These are phyloP conservation scores for Aporophyla lueneburgensis DNA, from an alignment of 2,888 invertebrate species.

Conservation along the genomic window DNA sequence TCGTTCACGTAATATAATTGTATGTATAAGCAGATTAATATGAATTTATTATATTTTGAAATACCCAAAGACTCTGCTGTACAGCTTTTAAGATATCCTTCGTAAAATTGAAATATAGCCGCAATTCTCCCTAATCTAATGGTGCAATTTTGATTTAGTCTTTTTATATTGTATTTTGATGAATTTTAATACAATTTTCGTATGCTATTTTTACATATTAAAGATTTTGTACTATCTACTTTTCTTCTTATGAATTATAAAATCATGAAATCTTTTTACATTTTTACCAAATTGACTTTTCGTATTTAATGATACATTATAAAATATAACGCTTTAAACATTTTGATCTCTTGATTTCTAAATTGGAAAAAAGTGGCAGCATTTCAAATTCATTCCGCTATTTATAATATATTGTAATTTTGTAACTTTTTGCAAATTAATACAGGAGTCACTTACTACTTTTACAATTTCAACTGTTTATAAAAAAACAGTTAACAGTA, in stretches of 20 bases:
- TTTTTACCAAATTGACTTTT: slow-evolving; percentile 30
- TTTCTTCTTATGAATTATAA: slow-evolving; percentile 38
- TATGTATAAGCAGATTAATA: slow-evolving; percentile 14
- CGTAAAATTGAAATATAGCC: slow-evolving; percentile 4
- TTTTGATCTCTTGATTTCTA: slow-evolving; percentile 55
- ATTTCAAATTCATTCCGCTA: not conserved
- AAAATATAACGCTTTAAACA: slow-evolving; percentile 42
- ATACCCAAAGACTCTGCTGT: slow-evolving; percentile 44
- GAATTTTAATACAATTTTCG: slow-evolving; percentile 44
- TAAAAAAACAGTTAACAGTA: not conserved
- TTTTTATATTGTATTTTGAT: slow-evolving; percentile 55
- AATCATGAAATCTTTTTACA: slow-evolving; percentile 42
- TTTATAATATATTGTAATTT: not conserved
- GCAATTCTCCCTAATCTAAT: slow-evolving; percentile 43
- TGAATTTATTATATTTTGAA: slow-evolving; percentile 29
- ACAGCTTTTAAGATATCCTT: slow-evolving; percentile 8
- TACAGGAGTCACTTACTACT: not conserved
- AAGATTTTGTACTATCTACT: slow-evolving; percentile 38
- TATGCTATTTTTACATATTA: slow-evolving; percentile 37
- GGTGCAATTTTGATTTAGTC: slow-evolving; percentile 66
- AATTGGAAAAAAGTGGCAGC: not conserved
- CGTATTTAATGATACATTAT: slow-evolving; percentile 25
- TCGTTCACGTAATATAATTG: not conserved
- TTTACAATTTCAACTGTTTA: not conserved
- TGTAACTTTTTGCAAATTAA: not conserved